Conservation (phyloP, 2,113 vertebrate species). For the Anhinga anhinga region DNA sequence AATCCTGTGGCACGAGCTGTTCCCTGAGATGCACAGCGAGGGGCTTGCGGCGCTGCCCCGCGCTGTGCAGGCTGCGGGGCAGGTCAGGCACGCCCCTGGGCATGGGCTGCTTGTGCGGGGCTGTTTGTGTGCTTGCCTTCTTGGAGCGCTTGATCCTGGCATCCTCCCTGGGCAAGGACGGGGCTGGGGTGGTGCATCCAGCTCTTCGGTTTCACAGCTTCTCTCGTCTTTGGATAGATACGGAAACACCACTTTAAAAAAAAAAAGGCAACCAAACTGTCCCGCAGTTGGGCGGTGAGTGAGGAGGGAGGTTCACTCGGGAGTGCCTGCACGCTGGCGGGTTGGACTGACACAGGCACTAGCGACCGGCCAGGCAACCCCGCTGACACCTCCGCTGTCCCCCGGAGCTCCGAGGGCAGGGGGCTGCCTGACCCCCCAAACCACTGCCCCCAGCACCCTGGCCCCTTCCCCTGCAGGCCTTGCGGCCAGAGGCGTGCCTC, state of each 20-base stretch:
- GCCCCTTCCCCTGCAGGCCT: background rate
- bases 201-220: background rate
- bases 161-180: accelerated
- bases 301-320: background rate
- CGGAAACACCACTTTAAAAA: background rate
- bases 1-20: accelerated
- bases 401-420: too few relatives aligned
- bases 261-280: background rate
- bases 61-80: background rate
- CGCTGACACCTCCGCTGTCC: background rate
- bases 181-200: background rate
- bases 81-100: accelerated
- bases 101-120: accelerated
- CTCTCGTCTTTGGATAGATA: background rate
- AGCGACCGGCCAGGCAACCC: background rate
- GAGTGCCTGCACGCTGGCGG: background rate
- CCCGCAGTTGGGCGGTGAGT: accelerated
- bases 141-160: accelerated
- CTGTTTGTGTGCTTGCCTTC: accelerated
- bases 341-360: background rate
- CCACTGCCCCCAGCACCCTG: background rate
- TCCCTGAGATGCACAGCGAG: background rate
- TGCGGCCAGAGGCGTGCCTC: background rate
- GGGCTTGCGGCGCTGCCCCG: background rate
- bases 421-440: background rate